Evolutionary conservation across 2,888 invertebrate genomes (phyloP), one percentile per base, ranked within the genome.

Genomic region (Drosophila sordidula): DNA sequence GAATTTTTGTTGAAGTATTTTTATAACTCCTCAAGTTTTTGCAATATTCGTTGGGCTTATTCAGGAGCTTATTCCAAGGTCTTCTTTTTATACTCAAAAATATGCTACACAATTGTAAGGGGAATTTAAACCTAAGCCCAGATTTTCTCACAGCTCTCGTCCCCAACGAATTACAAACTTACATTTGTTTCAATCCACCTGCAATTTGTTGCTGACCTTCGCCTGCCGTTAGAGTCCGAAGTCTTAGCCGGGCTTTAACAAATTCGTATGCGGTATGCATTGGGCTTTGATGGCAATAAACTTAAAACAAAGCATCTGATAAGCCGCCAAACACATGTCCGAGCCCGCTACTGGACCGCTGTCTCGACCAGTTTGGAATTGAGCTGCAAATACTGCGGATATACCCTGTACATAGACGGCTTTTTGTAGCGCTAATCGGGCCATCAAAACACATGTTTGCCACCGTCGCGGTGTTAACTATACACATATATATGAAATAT

Each of bases 371-470:
- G 51, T 66, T 44, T 36, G 12, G 22, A 66, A 16, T n/a, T 34
- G 46, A 46, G 63, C 46, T 47, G 41, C 58, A 32, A 34, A 59
- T 54, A 44, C 44, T 6, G 18, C 25, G 18, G 22, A 51, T 39
- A 41, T 52, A 52, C 39, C 41, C 41, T 14, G 12, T 32, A 12
- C 29, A 51, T 42, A 41, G 42, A 9, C 34, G 12, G 50, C 45
- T 64, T 64, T 73, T 69, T 57, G 57, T 62, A 26, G 42, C 63
- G 38, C 64, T 75, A 84, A 80, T 80, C 80, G 80, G 61, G 46
- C 61, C 64, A 84, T 84, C 80, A 75, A 77, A 80, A 80, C 80
- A 80, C 69, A 75, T 80, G 84, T 80, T 84, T 36, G 63, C 69
- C 69, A 74, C 67, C 70, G 74, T 62, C 68, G 47, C 36, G 56